Conservation (phyloP, 1,140 invertebrate genomes). For the Zaprionus lachaisei region DNA sequence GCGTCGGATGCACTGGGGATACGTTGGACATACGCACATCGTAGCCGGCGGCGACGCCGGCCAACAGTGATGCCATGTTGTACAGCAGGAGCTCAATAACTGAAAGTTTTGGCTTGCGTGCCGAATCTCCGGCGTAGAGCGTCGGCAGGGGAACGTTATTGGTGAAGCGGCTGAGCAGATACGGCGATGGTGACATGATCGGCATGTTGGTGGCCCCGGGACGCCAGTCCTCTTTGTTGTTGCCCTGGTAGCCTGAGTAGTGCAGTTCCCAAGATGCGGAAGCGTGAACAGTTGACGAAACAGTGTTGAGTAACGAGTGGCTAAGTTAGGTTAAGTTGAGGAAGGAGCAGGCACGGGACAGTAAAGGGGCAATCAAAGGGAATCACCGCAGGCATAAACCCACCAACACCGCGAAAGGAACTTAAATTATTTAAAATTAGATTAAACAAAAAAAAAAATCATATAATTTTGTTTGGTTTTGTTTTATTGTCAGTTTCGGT, state of each 20-base stretch:
- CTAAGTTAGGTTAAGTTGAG: constrained; percentile 20
- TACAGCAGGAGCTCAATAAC: constrained; percentile 93
- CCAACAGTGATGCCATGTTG: constrained; percentile 95
- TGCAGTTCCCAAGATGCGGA: constrained; percentile 14
- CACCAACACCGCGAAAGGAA: constrained; percentile 40
- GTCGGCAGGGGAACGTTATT: constrained; percentile 90
- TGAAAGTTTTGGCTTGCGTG: constrained; percentile 89
- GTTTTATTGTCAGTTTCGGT: constrained; percentile 63
- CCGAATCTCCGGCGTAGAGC: constrained; percentile 87
- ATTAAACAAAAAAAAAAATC: not conserved
- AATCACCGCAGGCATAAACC: constrained; percentile 66
- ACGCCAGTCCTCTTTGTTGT: constrained; percentile 87
- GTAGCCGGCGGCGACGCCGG: constrained; percentile 94
- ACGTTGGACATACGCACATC: constrained; percentile 95
- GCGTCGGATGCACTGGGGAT: constrained; percentile 91
- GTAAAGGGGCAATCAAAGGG: not conserved
- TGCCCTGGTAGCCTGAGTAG: constrained; percentile 57
- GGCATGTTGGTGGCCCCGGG: constrained; percentile 85
- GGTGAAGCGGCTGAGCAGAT: constrained; percentile 81
- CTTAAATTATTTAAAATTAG: constrained; percentile 18
- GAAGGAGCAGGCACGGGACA: not conserved
- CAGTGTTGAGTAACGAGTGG: constrained; percentile 52
- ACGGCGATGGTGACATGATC: constrained; percentile 83
- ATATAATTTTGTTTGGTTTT: constrained; percentile 33
- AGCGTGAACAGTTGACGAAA: constrained; percentile 47